phyloP scores from a whole-genome alignment of 2,113 vertebrate species.

The Morone chrysops region DNA sequence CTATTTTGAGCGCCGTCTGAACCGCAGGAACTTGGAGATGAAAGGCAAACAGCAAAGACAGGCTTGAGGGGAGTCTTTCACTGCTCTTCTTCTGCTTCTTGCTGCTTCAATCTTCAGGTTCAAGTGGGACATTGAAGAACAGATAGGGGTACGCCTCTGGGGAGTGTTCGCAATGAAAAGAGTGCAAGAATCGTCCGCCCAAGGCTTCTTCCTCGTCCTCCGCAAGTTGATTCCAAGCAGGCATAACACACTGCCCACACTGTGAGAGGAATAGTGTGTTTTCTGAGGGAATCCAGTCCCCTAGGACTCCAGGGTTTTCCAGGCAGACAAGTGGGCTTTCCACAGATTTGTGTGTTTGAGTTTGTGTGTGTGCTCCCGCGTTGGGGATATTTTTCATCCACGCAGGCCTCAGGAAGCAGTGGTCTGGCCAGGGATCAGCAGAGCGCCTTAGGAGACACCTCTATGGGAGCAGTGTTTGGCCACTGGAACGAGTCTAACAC shows the following conservation, averaged over 20 bases:
- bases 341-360: conserved; percentile 58
- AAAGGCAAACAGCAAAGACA: conserved; percentile 61
- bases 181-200: conserved; percentile 18
- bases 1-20: conserved; percentile 25
- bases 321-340: conserved; percentile 74
- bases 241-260: conserved; percentile 71
- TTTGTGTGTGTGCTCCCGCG: conserved; percentile 33
- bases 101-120: conserved; percentile 51
- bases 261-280: conserved; percentile 77
- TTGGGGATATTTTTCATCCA: conserved; percentile 85
- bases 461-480: conserved; percentile 70
- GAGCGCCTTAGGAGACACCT: conserved; percentile 55
- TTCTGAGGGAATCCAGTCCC: conserved; percentile 77
- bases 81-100: conserved; percentile 38
- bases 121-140: conserved; percentile 43
- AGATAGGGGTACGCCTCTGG: background rate
- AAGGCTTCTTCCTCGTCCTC: conserved; percentile 37
- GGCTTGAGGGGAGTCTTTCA: conserved; percentile 39
- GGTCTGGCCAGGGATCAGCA: conserved; percentile 78
- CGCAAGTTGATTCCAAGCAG: conserved; percentile 37
- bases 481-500: conserved; percentile 44
- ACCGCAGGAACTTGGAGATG: conserved; percentile 38
- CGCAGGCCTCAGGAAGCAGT: conserved; percentile 82
- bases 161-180: conserved; percentile 28
- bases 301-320: conserved; percentile 74